phyloP scores from a whole-genome alignment of 2,113 vertebrate species.

The Clarias gariepinus region DNA sequence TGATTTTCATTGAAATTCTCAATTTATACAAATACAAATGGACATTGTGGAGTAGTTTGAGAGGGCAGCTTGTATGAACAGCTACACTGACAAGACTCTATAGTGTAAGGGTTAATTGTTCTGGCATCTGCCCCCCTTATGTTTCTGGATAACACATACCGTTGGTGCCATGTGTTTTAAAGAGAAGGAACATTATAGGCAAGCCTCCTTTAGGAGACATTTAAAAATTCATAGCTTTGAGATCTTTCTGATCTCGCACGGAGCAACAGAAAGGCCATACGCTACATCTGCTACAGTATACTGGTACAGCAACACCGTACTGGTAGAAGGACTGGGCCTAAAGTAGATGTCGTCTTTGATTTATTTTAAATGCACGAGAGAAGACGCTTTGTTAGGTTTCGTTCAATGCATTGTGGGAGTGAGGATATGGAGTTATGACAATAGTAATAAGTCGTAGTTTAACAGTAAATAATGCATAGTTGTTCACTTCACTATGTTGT shows the following conservation, averaged over 20 bases:
- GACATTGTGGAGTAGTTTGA: neutral
- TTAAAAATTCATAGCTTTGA: constrained; percentile 29
- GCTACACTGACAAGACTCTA: neutral
- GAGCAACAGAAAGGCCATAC: neutral
- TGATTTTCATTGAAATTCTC: neutral
- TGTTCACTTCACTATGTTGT: too few species aligned
- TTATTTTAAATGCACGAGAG: neutral
- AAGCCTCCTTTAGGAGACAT: neutral
- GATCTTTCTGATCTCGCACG: neutral
- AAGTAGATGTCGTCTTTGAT: neutral
- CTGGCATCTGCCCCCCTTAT: neutral
- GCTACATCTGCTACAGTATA: neutral
- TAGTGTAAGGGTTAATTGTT: neutral
- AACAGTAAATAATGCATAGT: too few species aligned
- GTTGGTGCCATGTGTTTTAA: neutral
- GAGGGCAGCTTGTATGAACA: neutral
- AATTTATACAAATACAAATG: neutral
- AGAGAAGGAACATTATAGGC: constrained; percentile 7
- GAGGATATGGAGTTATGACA: neutral
- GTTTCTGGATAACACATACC: neutral
- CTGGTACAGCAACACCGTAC: neutral
- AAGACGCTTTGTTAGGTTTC: neutral
- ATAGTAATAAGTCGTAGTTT: too few species aligned
- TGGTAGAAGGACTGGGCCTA: neutral
- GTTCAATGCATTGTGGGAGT: neutral